A percentile compares a stretch with the other conserved stretches of the same genome.
Evolutionary conservation across 2,888 invertebrate species (phyloP).

Genomic region (Orthosia incerta): DNA sequence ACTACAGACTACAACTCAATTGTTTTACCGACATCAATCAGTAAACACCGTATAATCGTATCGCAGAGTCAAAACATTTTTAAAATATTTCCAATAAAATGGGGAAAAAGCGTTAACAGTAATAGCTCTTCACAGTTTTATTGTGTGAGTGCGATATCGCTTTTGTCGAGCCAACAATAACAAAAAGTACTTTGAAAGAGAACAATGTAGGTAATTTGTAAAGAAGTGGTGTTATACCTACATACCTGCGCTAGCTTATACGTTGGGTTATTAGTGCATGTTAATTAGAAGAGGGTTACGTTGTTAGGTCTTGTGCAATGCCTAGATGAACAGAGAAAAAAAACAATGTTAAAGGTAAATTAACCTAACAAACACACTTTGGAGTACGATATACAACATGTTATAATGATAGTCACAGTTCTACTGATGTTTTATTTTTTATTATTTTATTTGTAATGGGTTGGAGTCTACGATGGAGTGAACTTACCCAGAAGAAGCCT

Average conservation of each 20-base stretch:
- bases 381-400: too few relatives aligned
- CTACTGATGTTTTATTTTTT: too few relatives aligned
- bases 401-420: too few relatives aligned
- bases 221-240: slow-evolving; percentile 2
- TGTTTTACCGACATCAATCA: slow-evolving; percentile 11
- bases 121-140: slow-evolving; percentile 54
- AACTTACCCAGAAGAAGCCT: too few relatives aligned
- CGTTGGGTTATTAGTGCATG: slow-evolving; percentile 20
- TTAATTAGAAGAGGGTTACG: slow-evolving; percentile 3
- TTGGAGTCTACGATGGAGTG: too few relatives aligned
- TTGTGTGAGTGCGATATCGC: slow-evolving; percentile 51
- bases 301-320: neutral
- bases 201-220: slow-evolving; percentile 58
- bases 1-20: neutral
- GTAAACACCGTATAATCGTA: slow-evolving; percentile 20
- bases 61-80: slow-evolving; percentile 36
- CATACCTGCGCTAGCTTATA: neutral
- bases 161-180: slow-evolving; percentile 52
- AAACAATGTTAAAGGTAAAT: too few relatives aligned
- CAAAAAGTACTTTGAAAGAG: slow-evolving; percentile 51
- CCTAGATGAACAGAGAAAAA: neutral
- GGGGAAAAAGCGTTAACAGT: slow-evolving; percentile 44
- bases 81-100: slow-evolving; percentile 52
- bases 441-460: too few relatives aligned
- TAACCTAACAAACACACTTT: too few relatives aligned